These are phyloP conservation scores for Baronia brevicornis DNA, from an alignment of 2,888 invertebrate genomes.

Conservation along the genomic window DNA sequence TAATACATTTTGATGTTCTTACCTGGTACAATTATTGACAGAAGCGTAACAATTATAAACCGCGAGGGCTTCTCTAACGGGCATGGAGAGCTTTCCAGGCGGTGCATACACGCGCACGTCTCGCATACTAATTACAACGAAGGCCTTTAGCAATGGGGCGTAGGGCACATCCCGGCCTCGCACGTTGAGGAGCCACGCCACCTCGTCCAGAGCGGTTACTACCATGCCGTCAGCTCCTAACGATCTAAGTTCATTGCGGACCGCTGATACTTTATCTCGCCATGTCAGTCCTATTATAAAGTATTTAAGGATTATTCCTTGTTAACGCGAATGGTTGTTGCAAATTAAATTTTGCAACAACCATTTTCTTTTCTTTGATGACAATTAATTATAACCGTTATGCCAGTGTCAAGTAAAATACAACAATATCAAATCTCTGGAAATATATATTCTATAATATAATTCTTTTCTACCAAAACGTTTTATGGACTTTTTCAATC, in stretches of 20 bases:
- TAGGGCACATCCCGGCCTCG: conserved; percentile 89
- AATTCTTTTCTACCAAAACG: too few species aligned
- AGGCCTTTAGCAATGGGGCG: conserved; percentile 87
- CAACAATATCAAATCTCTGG: too few species aligned
- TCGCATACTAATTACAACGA: conserved; percentile 79
- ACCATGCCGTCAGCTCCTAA: conserved; percentile 85
- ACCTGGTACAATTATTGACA: conserved; percentile 76
- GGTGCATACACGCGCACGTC: conserved; percentile 83
- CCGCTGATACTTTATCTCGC: conserved; percentile 82
- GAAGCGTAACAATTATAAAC: conserved; percentile 77
- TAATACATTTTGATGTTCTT: conserved; percentile 2
- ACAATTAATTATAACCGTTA: too few species aligned
- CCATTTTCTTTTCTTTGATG: too few species aligned
- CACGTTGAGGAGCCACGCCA: conserved; percentile 90
- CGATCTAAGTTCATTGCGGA: conserved; percentile 78
- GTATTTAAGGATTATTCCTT: conserved; percentile 2
- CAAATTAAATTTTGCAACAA: too few species aligned
- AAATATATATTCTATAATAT: too few species aligned
- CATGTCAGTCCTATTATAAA: conserved; percentile 77
- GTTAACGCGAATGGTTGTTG: background rate
- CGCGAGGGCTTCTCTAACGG: conserved; percentile 66
- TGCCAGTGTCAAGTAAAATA: too few species aligned
- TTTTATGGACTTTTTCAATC: too few species aligned
- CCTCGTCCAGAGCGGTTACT: conserved; percentile 89
- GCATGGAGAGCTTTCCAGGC: conserved; percentile 76